Evolutionary conservation across 2,113 vertebrate genomes (phyloP).

Genomic region (Thomomys bottae): DNA sequence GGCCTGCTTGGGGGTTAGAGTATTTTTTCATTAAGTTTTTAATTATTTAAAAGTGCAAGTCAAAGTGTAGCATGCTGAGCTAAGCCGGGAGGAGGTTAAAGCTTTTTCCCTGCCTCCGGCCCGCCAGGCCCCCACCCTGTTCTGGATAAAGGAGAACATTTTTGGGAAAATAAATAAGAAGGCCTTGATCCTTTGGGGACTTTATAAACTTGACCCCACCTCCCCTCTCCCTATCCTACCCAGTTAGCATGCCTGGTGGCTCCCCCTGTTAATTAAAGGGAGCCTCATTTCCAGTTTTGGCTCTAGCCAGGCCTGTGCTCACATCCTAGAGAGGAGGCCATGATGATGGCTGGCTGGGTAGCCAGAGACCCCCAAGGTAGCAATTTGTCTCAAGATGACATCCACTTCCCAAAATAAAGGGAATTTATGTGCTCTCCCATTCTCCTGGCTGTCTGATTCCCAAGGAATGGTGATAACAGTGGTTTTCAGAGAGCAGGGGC

Average conservation of each 20-base stretch:
- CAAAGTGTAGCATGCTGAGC: slow-evolving; percentile 51
- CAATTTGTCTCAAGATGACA: slow-evolving; percentile 63
- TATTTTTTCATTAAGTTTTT: slow-evolving; percentile 81
- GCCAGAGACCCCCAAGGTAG: slow-evolving; percentile 66
- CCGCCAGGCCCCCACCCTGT: slow-evolving; percentile 62
- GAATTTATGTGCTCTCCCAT: slow-evolving; percentile 46
- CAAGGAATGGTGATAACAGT: neutral
- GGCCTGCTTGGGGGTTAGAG: slow-evolving; percentile 57
- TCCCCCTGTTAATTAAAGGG: slow-evolving; percentile 73
- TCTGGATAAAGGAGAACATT: slow-evolving; percentile 74
- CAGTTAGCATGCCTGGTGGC: slow-evolving; percentile 21
- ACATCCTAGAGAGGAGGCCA: slow-evolving; percentile 57
- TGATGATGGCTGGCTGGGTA: slow-evolving; percentile 11
- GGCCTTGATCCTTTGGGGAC: slow-evolving; percentile 53
- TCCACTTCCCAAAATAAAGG: slow-evolving; percentile 55
- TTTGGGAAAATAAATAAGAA: slow-evolving; percentile 73
- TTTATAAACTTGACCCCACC: slow-evolving; percentile 70
- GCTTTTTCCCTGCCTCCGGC: slow-evolving; percentile 77
- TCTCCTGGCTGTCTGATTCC: slow-evolving; percentile 8
- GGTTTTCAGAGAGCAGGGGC: neutral
- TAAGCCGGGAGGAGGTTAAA: slow-evolving; percentile 58
- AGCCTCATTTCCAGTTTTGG: slow-evolving; percentile 64
- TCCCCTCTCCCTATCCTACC: neutral
- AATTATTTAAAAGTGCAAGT: slow-evolving; percentile 76
- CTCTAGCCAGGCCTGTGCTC: slow-evolving; percentile 42